These are phyloP conservation scores for Nemotelus pantherinus DNA, from an alignment of 2,888 invertebrate species.

Conservation along the genomic window DNA sequence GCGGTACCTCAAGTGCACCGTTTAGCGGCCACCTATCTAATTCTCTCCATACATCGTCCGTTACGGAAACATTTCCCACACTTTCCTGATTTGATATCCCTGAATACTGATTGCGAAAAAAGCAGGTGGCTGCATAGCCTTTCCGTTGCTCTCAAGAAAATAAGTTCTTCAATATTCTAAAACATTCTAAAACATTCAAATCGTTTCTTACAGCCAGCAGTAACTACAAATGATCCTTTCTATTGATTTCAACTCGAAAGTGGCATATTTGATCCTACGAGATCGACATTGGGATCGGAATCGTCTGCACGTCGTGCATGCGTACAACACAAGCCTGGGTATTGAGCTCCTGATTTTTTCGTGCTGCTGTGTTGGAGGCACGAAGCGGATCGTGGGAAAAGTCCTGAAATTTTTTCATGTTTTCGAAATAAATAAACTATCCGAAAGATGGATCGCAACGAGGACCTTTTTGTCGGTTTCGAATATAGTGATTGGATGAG, in stretches of 20 bases:
- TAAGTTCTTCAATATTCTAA: constrained; percentile 5
- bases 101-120: constrained; percentile 22
- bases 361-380: background rate
- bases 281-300: background rate
- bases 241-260: constrained; percentile 20
- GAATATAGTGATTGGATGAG: background rate
- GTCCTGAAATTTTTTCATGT: constrained; percentile 5
- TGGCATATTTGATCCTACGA: constrained; percentile 22
- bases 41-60: constrained; percentile 5
- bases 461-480: background rate
- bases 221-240: constrained; percentile 10
- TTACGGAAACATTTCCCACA: constrained; percentile 39
- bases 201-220: background rate
- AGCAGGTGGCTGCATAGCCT: constrained; percentile 15
- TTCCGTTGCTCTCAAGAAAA: too few relatives aligned
- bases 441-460: background rate
- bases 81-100: background rate
- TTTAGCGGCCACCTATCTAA: constrained; percentile 3
- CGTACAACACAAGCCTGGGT: constrained; percentile 28
- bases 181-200: constrained; percentile 38
- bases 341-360: constrained; percentile 13
- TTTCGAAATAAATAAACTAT: background rate
- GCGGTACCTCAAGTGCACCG: constrained; percentile 9
- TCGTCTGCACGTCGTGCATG: constrained; percentile 40
- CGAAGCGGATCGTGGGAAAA: constrained; percentile 34